Base-by-base conservation (phyloP, 2,113 vertebrate species). In the Tragelaphus scriptus region DNA sequence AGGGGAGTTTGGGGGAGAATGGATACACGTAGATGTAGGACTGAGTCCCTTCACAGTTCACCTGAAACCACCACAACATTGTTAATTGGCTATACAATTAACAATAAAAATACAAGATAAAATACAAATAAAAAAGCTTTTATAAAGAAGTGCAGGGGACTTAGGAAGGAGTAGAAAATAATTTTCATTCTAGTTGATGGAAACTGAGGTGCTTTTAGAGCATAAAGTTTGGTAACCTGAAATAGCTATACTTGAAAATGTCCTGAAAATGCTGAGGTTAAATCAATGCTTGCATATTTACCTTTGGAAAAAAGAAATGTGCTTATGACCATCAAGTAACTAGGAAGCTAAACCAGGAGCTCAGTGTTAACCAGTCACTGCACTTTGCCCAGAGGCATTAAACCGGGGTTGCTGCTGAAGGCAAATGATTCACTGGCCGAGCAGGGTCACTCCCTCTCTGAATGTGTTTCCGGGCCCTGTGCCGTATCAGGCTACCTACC, bases 371-470 rank as follows among this genome's bases (percentile, higher is more conserved):
- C 75, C 51, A 56, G 32, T 36, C 23, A 56, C 8, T 32, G 21
- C 2, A n/a, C 47, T 77, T 3, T 36, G 81, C 19, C n/a, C 8
- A 23, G 81, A 3, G 5, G 59, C 36, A 14, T 11, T 16, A 40
- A 55, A 32, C 53, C 10, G 19, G n/a, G 82, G 84, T 16, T 6
- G 3, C 26, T 2, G 15, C 40, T 9, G 14, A 5, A 17, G 12
- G 40, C 14, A 1, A 75, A 12, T 1, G 30, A 47, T 5, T 21
- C 51, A 2, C 19, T 21, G 36, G 63, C 49, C 1, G 0, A 30
- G 30, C 26, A 2, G 6, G 14, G 8, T 7, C 25, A 1, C 47
- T 58, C 30, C 28, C 1, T 1, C 30, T 6, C 7, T 5, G 2
- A 26, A 26, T 26, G 5, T 23, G 11, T 11, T 55, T 53, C 10